phyloP scores from a whole-genome alignment of 2,113 vertebrate species.

The Oncorhynchus mykiss region DNA sequence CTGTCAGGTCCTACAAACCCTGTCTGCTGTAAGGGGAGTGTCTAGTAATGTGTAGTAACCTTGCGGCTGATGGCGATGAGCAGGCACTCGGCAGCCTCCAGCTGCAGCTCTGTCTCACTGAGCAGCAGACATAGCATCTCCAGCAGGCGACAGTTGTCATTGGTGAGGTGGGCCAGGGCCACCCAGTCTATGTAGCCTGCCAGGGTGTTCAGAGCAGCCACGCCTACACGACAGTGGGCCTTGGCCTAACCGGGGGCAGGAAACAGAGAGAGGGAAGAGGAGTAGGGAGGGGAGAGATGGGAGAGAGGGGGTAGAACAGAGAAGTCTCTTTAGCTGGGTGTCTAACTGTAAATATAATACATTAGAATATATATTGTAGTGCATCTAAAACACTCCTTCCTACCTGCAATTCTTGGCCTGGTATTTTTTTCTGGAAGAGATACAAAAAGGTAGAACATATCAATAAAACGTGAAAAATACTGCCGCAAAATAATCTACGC shows the following conservation, averaged over 20 bases:
- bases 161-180: slow-evolving; percentile 84
- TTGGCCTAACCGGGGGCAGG: slow-evolving; percentile 73
- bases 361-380: too few species aligned
- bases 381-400: slow-evolving; percentile 36
- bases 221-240: slow-evolving; percentile 88
- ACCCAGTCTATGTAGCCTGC: slow-evolving; percentile 99
- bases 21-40: too few species aligned
- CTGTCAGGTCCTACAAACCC: too few species aligned
- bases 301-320: too few species aligned
- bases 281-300: too few species aligned
- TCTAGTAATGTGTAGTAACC: slow-evolving; percentile 55
- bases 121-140: slow-evolving; percentile 91
- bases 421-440: slow-evolving; percentile 79
- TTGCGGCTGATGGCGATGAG: slow-evolving; percentile 93
- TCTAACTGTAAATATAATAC: not conserved
- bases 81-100: slow-evolving; percentile 94
- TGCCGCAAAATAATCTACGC: not conserved
- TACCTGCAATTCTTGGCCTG: slow-evolving; percentile 85
- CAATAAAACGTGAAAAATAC: too few species aligned
- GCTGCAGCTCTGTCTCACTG: slow-evolving; percentile 88
- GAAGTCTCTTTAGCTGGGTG: not conserved
- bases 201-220: slow-evolving; percentile 87
- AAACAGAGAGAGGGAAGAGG: too few species aligned
- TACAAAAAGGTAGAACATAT: slow-evolving; percentile 4
- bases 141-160: slow-evolving; percentile 88